Base-by-base conservation (phyloP, 1,140 invertebrate species). In the Hyposmocoma kahamanoa region DNA sequence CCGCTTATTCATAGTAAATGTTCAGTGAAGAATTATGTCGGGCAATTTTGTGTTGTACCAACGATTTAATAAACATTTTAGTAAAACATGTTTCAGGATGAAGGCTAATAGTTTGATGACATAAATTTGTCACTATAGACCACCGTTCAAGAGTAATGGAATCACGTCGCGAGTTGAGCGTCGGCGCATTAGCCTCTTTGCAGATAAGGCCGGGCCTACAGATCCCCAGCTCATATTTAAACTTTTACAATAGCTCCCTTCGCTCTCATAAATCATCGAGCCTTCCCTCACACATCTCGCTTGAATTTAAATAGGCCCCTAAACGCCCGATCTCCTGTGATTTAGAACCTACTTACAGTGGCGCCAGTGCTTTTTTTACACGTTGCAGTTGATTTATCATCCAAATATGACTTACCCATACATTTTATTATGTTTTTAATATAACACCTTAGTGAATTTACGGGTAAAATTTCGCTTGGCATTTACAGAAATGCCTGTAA, bases 221-320 rank as follows among this genome's bases (percentile, higher is more conserved):
- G 13, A 30, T 43, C 24, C 24, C 49, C 49, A 39, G 36, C 53
- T 68, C 60, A 73, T 74, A 78, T 78, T 78, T 72, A 76, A 76
- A 78, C 69, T 82, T 77, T 73, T 62, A 63, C 62, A 73, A 70
- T 67, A 51, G 65, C 54, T 56, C 57, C 50, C 48, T 48, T 50
- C 62, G 52, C 57, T 53, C 47, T 54, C 63, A 81, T 81, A 78
- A 81, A 81, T 84, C 73, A 79, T 42, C 39, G 36, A 53, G 54
- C 64, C 62, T 74, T 77, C 62, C 66, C 76, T 74, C 67, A 72
- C 72, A 76, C 69, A 65, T 74, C 73, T 67, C 63, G 58, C 61
- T 62, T 56, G 67, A 79, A 77, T 81, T 81, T 79, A 74, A 78
- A 76, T 74, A 72, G 66, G 56, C 55, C 60, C n/a, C 59, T 41